A percentile compares a stretch with the other conserved stretches of the same genome.
Conservation (phyloP, 2,797 vertebrate species). For the Chelonia mydas region DNA sequence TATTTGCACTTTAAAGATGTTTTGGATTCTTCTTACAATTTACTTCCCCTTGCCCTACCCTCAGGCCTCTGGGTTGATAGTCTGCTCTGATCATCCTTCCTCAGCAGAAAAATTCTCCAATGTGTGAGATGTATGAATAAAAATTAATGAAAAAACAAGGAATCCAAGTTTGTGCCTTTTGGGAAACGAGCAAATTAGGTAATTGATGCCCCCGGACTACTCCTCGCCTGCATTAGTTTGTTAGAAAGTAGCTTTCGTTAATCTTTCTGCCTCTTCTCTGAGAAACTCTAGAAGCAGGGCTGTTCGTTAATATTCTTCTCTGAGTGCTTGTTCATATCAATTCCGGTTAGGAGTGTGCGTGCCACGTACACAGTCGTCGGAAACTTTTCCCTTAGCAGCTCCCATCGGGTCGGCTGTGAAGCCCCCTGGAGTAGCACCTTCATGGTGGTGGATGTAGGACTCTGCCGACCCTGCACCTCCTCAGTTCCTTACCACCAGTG, state of each 20-base stretch:
- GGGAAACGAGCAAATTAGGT: neutral
- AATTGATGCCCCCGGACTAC: neutral
- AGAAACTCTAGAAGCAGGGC: neutral
- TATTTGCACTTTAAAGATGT: neutral
- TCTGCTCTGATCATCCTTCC: neutral
- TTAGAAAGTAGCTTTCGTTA: neutral
- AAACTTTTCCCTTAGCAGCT: no score
- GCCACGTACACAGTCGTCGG: no score
- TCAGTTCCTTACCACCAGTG: no score
- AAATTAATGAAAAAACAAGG: neutral
- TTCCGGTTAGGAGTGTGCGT: no score
- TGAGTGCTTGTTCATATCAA: no score
- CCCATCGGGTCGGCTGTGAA: no score
- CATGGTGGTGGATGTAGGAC: no score
- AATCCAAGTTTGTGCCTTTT: neutral
- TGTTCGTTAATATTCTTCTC: neutral
- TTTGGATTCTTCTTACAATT: slow-evolving; percentile 24
- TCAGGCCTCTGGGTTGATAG: neutral
- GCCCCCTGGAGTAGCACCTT: no score
- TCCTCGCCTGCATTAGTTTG: neutral
- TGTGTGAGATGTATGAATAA: neutral
- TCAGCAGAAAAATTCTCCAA: neutral
- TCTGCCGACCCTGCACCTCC: no score
- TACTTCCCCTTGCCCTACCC: neutral
- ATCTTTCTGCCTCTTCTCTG: neutral